Base-by-base conservation (phyloP, 2,797 vertebrate genomes). In the Phaenicophaeus curvirostris region DNA sequence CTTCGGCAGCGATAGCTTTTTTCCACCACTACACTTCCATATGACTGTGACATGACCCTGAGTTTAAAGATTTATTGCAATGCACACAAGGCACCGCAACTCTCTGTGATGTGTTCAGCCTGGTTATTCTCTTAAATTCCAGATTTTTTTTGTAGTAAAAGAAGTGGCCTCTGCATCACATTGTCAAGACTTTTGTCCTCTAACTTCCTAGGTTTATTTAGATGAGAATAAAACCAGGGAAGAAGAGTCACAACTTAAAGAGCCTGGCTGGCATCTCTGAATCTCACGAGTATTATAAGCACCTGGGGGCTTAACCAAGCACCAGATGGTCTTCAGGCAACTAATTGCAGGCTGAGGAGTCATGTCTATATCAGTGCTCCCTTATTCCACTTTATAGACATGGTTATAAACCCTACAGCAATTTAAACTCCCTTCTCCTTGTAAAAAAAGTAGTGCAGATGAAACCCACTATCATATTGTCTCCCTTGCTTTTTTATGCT, bases 241-340 rank as follows among this genome's bases (percentile, higher is more conserved):
- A 91, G 68, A 89, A 33, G 77, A 94, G 42, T 78, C 7, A 21
- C 50, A 58, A 44, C 39, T 46, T 61, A 46, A 57, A 67, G 54
- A 81, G 13, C 8, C 50, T 95, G 67, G 31, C 58, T 91, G 69
- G 51, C 79, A 75, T 41, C 78, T 78, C 7, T 24, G 44, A 89
- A 86, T 39, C 76, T 76, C 82, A 55, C 0, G 0, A 93, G 63
- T n/a, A 75, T 57, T n/a, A 42, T 13, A 77, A 83, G 30, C 58
- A 89, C 87, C 78, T 86, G 23, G 39, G 82, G 86, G 85, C 65
- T 96, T 95, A 94, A 94, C 42, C 39, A 93, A 65, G 87, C 72
- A 93, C 78, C 89, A 90, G 87, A 92, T 96, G 81, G 78, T 89
- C 87, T 80, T 89, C 58, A 88, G 61, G 15, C 57, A 87, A 53